Evolutionary conservation across 1,140 invertebrate genomes (phyloP).

Genomic region (Oryctes rhinoceros): DNA sequence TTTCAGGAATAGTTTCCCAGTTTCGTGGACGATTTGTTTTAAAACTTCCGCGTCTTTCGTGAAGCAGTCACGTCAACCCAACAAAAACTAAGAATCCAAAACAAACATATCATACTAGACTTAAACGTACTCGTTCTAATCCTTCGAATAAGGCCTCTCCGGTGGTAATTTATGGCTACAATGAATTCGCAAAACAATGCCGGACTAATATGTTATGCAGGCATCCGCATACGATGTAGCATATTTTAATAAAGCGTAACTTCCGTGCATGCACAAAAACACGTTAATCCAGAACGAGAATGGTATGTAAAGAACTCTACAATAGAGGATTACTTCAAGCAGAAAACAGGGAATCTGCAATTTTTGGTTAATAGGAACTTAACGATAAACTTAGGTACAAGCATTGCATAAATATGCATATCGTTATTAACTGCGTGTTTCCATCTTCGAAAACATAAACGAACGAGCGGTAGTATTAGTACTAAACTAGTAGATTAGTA

Average conservation of each 20-base stretch:
- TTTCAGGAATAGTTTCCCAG: too few relatives aligned
- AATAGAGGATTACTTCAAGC: background rate
- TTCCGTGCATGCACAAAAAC: background rate
- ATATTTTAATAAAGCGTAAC: slow-evolving; percentile 26
- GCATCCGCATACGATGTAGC: background rate
- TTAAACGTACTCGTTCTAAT: background rate
- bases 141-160: background rate
- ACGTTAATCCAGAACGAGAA: slow-evolving; percentile 24
- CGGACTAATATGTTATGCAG: slow-evolving; percentile 6
- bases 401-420: too few relatives aligned
- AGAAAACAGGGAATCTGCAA: background rate
- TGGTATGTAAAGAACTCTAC: background rate
- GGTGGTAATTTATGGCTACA: slow-evolving; percentile 17
- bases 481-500: too few relatives aligned
- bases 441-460: too few relatives aligned
- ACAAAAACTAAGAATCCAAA: background rate
- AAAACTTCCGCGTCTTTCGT: too few relatives aligned
- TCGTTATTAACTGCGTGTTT: too few relatives aligned
- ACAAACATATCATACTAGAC: background rate
- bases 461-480: too few relatives aligned
- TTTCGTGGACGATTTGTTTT: too few relatives aligned
- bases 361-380: background rate
- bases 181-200: background rate
- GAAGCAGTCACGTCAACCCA: background rate
- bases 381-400: background rate